A percentile compares a stretch with the other conserved stretches of the same genome.
phyloP scores from a whole-genome alignment of 2,113 vertebrate genomes.

The Variabilichromis moorii region DNA sequence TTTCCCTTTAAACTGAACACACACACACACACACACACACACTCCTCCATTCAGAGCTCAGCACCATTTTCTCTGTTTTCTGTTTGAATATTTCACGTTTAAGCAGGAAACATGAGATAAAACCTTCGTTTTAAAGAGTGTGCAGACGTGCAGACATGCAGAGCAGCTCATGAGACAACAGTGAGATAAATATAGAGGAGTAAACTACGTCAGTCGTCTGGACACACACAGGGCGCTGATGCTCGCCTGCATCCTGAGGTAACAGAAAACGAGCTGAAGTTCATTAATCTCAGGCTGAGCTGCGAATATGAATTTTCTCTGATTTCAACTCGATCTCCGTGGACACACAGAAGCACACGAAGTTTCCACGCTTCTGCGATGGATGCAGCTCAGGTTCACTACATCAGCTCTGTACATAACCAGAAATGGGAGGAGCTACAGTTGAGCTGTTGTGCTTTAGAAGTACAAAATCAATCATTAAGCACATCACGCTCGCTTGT shows the following conservation, averaged over 20 bases:
- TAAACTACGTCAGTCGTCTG: background rate
- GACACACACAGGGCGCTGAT: background rate
- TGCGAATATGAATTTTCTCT: background rate
- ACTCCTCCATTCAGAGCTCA: background rate
- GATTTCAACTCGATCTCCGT: background rate
- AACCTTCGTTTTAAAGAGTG: background rate
- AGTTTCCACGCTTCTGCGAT: accelerated
- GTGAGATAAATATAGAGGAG: background rate
- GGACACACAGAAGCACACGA: accelerated
- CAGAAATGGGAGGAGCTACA: background rate
- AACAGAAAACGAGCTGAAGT: accelerated
- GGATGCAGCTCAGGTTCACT: background rate
- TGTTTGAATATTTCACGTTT: background rate
- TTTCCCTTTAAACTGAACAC: background rate
- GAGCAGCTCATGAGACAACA: background rate
- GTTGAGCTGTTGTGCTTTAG: background rate
- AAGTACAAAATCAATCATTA: accelerated
- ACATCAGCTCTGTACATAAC: background rate
- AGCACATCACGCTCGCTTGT: background rate
- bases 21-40: background rate
- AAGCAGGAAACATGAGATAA: background rate
- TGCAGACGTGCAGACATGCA: background rate
- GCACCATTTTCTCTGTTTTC: background rate
- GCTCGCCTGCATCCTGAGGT: background rate
- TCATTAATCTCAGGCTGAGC: background rate